These are phyloP conservation scores for Poecilia wingei DNA, from an alignment of 2,797 vertebrate species.

Conservation along the genomic window DNA sequence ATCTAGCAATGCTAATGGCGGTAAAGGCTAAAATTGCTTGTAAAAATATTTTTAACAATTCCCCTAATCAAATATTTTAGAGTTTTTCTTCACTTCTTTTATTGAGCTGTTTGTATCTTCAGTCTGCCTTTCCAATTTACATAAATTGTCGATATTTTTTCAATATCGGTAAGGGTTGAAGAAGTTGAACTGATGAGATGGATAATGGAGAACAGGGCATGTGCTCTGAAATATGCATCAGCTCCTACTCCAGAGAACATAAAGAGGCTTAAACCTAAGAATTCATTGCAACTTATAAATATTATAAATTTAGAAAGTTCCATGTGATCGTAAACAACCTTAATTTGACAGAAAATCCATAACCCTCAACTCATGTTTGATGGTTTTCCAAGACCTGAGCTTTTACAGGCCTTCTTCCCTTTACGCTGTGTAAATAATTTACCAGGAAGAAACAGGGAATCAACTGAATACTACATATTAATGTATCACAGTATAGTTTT, in stretches of 20 bases:
- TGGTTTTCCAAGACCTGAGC: background rate
- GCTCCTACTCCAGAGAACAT: background rate
- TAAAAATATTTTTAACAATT: background rate
- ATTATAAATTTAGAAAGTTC: background rate
- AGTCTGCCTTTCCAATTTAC: background rate
- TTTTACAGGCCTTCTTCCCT: background rate
- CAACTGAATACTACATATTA: background rate
- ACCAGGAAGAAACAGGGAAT: background rate
- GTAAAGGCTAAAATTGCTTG: background rate
- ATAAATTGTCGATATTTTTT: background rate
- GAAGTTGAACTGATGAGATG: background rate
- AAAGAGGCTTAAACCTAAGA: background rate
- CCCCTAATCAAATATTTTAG: background rate
- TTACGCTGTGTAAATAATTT: background rate
- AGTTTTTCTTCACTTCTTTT: background rate
- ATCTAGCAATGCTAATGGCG: background rate
- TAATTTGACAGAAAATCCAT: constrained; percentile 1
- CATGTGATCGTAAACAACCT: background rate
- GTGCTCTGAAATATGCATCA: background rate
- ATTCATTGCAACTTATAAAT: constrained; percentile 1
- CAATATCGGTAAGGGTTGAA: background rate
- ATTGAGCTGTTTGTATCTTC: background rate
- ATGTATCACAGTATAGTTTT: background rate
- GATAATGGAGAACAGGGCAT: background rate
- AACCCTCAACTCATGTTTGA: background rate